Base-by-base conservation (phyloP, 2,113 vertebrate genomes). In the Corythornis vintsioides region DNA sequence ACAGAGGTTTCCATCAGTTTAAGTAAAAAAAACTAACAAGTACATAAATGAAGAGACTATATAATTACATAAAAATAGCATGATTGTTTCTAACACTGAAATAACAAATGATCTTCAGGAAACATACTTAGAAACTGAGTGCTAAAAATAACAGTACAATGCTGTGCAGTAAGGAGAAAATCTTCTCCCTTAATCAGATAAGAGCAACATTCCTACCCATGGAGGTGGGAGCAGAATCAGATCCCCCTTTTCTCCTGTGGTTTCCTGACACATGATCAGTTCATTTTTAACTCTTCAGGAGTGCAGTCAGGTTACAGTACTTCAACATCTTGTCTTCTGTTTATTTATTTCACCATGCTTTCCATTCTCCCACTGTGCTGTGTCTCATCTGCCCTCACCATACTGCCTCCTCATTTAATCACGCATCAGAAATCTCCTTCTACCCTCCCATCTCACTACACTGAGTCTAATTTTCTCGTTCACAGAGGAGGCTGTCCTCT, bases 401-500 rank as follows among this genome's bases (percentile, higher is more conserved):
- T 80, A 53, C 88, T 95, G 95, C 92, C 89, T 95, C 88, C 90
- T 95, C 88, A 93, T 96, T 95, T 95, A 91, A 91, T 96, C 93
- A 94, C 21, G 88, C 88, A 93, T 94, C 94, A 93, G 79, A 96
- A 80, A 59, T 67, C 83, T 93, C 93, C 81, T 94, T 92, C 89
- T 79, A 82, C 93, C 92, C 88, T 95, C 93, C 90, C 86, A 86
- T 83, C 83, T 95, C 95, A 94, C 88, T 93, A 93, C 83, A 71
- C 61, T 42, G 64, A 90, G 80, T 93, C 88, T 88, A 92, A 94
- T 95, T 97, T 96, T 92, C 93, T 95, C 94, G 89, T 94, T 90
- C 95, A 97, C 91, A 94, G 91, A 96, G 94, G 87, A 95, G 92
- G 93, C 65, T 95, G 88, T 84, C 83, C 63, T 95, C 89, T 96